Conservation (phyloP, 2,888 invertebrate genomes). For the Himalopsyche kuldschensis region DNA sequence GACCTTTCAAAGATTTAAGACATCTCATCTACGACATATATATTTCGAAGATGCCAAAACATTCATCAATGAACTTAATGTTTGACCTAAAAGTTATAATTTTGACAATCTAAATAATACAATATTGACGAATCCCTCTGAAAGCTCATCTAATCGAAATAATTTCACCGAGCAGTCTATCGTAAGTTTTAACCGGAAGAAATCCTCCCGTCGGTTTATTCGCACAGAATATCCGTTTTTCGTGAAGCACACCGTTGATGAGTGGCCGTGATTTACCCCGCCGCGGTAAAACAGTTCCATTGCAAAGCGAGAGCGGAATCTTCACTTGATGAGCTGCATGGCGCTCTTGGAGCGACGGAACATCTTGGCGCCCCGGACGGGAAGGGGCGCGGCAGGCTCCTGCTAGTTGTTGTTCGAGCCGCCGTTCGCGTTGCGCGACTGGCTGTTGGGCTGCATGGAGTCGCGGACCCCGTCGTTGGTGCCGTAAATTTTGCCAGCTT, state of each 20-base stretch:
- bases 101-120: background rate
- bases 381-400: slow-evolving; percentile 52
- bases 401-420: slow-evolving; percentile 57
- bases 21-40: background rate
- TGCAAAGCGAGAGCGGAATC: background rate
- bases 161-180: background rate
- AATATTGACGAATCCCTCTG: background rate
- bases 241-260: background rate
- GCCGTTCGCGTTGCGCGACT: slow-evolving; percentile 46
- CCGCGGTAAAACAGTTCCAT: background rate
- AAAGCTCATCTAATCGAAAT: background rate
- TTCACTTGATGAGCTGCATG: slow-evolving; percentile 59
- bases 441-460: slow-evolving; percentile 18
- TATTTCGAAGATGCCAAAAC: background rate
- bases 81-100: background rate
- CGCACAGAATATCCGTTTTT: background rate
- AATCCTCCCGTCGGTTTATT: background rate
- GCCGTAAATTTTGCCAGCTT: slow-evolving; percentile 98
- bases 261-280: background rate
- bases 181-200: background rate
- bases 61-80: background rate
- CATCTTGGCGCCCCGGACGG: slow-evolving; percentile 59
- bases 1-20: background rate
- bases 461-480: slow-evolving; percentile 57
- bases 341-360: slow-evolving; percentile 62